A percentile compares a stretch with the other conserved stretches of the same genome.
These are phyloP conservation scores for Syrista parreyssii DNA, from an alignment of 2,888 invertebrate genomes.

Conservation along the genomic window DNA sequence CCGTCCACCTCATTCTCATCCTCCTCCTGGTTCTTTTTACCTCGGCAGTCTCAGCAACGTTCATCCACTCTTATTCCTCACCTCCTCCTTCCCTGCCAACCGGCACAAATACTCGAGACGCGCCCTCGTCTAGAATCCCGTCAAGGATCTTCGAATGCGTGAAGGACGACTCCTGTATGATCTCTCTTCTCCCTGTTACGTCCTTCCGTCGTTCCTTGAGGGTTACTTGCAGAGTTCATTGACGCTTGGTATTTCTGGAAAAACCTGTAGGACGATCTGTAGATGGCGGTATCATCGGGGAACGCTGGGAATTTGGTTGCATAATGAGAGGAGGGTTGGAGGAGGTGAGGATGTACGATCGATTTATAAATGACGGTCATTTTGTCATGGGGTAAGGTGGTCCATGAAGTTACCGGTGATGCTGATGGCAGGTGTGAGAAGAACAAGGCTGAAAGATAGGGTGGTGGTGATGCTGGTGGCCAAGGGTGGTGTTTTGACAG, in stretches of 20 bases:
- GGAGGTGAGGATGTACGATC: not conserved
- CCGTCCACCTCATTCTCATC: slow-evolving; percentile 4
- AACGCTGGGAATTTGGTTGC: not conserved
- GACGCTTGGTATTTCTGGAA: not conserved
- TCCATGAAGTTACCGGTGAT: not conserved
- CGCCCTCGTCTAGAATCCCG: not conserved
- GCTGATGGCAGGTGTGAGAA: not conserved
- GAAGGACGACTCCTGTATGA: not conserved
- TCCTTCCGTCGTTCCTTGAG: not conserved
- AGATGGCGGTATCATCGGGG: not conserved
- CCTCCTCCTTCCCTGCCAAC: not conserved
- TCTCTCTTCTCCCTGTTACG: not conserved
- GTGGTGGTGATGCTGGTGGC: not conserved
- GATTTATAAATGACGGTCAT: slow-evolving; percentile 1
- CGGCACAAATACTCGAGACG: not conserved
- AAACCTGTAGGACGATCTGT: not conserved
- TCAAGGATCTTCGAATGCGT: not conserved
- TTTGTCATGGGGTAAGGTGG: not conserved
- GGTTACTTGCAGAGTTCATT: not conserved
- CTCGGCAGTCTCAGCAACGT: not conserved
- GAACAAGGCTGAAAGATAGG: not conserved
- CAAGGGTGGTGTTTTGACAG: slow-evolving; percentile 1
- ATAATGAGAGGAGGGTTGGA: not conserved
- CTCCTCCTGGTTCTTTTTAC: slow-evolving; percentile 5
- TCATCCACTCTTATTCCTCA: not conserved